phyloP scores from a whole-genome alignment of 1,140 invertebrate species.

The Drosophila kurseongensis region DNA sequence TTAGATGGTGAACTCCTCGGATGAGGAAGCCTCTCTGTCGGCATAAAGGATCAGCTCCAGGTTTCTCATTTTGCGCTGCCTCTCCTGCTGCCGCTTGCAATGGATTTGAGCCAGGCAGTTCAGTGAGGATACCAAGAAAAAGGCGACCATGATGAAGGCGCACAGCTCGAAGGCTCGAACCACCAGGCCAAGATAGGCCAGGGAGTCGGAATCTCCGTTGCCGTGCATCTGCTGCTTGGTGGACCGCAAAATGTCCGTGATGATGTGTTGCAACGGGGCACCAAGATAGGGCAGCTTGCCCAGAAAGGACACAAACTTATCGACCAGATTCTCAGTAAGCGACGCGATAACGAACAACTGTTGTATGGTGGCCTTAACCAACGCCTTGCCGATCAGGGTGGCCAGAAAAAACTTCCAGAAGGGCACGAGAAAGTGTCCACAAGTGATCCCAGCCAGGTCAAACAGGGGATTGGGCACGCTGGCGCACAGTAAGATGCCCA shows the following conservation, averaged over 20 bases:
- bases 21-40: neutral
- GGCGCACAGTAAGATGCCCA: constrained; percentile 98
- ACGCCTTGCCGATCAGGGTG: constrained; percentile 98
- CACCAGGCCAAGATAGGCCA: constrained; percentile 88
- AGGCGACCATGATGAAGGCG: constrained; percentile 95
- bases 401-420: constrained; percentile 99
- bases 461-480: constrained; percentile 99
- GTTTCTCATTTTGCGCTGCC: constrained; percentile 18
- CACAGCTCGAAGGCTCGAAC: constrained; percentile 96
- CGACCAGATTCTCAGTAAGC: constrained; percentile 96
- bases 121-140: constrained; percentile 97
- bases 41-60: constrained; percentile 10
- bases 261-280: constrained; percentile 91
- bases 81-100: constrained; percentile 89
- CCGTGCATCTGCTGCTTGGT: constrained; percentile 95
- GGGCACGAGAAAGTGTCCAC: constrained; percentile 99
- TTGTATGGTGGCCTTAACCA: constrained; percentile 99
- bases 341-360: constrained; percentile 98
- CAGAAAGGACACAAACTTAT: constrained; percentile 90
- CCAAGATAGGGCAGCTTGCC: constrained; percentile 92
- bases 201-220: constrained; percentile 20
- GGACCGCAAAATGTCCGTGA: constrained; percentile 93
- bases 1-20: constrained; percentile 6
- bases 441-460: constrained; percentile 99
- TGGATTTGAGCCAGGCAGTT: constrained; percentile 98